Conservation (phyloP, 2,888 invertebrate species). For the Venusia cambrica region DNA sequence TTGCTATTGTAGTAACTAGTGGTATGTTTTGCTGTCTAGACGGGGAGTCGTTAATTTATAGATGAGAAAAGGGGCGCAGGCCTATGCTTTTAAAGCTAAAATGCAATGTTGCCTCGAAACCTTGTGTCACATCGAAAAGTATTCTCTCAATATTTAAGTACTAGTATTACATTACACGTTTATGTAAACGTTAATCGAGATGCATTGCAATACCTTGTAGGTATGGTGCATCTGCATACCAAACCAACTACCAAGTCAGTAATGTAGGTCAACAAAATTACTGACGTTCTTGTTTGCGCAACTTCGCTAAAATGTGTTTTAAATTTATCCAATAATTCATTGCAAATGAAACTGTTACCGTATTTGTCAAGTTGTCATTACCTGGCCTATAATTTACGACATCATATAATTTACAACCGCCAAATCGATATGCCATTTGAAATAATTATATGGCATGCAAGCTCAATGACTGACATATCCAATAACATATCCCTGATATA, state of each 20-base stretch:
- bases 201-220: conserved; percentile 23
- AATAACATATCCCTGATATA: too few species aligned
- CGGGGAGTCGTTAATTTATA: conserved; percentile 33
- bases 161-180: conserved; percentile 20
- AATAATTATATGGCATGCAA: conserved; percentile 25
- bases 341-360: conserved; percentile 21
- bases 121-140: conserved; percentile 10
- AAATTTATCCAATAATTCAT: conserved; percentile 23
- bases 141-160: conserved; percentile 13
- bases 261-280: conserved; percentile 29
- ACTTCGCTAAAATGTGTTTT: conserved; percentile 20
- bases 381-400: conserved; percentile 20
- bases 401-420: conserved; percentile 17
- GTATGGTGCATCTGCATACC: conserved; percentile 28
- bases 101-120: conserved; percentile 5
- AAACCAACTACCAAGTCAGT: conserved; percentile 16
- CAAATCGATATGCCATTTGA: conserved; percentile 30
- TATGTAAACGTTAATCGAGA: conserved; percentile 23
- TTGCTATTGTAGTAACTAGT: conserved; percentile 22
- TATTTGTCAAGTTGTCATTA: conserved; percentile 26
- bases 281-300: conserved; percentile 23
- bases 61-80: conserved; percentile 27
- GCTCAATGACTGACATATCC: conserved; percentile 15
- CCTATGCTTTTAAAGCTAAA: conserved; percentile 16
- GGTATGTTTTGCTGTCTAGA: conserved; percentile 36